A percentile compares a stretch with the other conserved stretches of the same genome.
Evolutionary conservation across 92 coral and sea anemone genomes (phyloP).

Genomic region (Phenganax marumi): DNA sequence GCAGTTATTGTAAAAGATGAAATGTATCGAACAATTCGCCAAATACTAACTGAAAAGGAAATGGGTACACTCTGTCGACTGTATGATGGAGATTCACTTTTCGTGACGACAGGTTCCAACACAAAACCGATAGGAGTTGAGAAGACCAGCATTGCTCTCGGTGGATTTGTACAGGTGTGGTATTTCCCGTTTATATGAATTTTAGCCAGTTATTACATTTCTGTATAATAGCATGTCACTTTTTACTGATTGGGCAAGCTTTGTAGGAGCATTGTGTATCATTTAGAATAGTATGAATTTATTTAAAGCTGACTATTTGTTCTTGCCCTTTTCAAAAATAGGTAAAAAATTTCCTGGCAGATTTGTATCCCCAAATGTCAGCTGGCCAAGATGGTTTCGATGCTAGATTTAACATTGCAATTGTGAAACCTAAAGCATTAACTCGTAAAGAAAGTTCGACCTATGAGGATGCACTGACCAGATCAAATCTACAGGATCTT

Average conservation of each 20-base stretch:
- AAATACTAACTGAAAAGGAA: not conserved
- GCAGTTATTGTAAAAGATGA: slow-evolving; percentile 20
- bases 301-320: not conserved
- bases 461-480: slow-evolving; percentile 38
- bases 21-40: slow-evolving; percentile 12
- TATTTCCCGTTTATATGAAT: too few relatives aligned
- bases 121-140: slow-evolving; percentile 42
- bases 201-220: too few relatives aligned
- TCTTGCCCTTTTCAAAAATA: not conserved
- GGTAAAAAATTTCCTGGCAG: slow-evolving; percentile 54
- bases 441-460: slow-evolving; percentile 52
- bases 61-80: slow-evolving; percentile 19
- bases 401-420: slow-evolving; percentile 48
- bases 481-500: slow-evolving; percentile 44
- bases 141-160: slow-evolving; percentile 52
- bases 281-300: not conserved
- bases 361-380: slow-evolving; percentile 57
- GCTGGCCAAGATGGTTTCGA: slow-evolving; percentile 53
- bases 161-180: slow-evolving; percentile 63
- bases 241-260: not conserved
- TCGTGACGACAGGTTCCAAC: slow-evolving; percentile 25
- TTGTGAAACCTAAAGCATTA: slow-evolving; percentile 44
- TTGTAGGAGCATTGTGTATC: not conserved
- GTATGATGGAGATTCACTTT: slow-evolving; percentile 20
- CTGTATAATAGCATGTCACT: not conserved